Percentiles rank a stretch among this genome's conserved stretches.
phyloP scores from a whole-genome alignment of 2,113 vertebrate genomes.

The Crotalus helleri region DNA sequence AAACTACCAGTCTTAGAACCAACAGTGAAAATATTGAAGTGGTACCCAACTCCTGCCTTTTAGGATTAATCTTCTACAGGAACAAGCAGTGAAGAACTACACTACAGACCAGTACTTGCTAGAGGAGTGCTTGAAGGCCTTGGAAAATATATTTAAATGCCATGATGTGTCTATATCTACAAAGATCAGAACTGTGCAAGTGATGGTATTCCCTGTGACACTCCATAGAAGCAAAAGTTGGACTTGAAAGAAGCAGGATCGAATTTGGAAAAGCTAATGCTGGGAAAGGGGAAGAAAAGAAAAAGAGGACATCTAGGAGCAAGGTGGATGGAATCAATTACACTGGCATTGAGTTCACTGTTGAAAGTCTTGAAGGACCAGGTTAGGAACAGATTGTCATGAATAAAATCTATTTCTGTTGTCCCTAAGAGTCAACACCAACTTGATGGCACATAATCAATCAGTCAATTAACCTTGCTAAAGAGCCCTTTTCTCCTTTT shows the following conservation, averaged over 20 bases:
- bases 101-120: neutral
- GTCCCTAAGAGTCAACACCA: neutral
- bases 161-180: neutral
- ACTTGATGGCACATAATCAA: neutral
- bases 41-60: neutral
- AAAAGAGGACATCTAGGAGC: neutral
- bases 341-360: neutral
- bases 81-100: neutral
- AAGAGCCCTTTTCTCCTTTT: neutral
- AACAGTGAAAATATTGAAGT: neutral
- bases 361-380: neutral
- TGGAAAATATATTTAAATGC: neutral
- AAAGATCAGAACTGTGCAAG: neutral
- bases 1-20: neutral
- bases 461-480: neutral
- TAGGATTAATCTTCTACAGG: neutral
- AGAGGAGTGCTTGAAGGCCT: neutral
- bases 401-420: neutral
- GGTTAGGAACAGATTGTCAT: neutral
- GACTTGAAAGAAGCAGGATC: neutral
- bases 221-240: neutral
- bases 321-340: neutral
- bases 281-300: neutral
- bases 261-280: neutral
- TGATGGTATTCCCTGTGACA: neutral